A percentile compares a stretch with the other conserved stretches of the same genome.
phyloP scores from a whole-genome alignment of 1,140 invertebrate genomes.

The Hormaphis cornu region DNA sequence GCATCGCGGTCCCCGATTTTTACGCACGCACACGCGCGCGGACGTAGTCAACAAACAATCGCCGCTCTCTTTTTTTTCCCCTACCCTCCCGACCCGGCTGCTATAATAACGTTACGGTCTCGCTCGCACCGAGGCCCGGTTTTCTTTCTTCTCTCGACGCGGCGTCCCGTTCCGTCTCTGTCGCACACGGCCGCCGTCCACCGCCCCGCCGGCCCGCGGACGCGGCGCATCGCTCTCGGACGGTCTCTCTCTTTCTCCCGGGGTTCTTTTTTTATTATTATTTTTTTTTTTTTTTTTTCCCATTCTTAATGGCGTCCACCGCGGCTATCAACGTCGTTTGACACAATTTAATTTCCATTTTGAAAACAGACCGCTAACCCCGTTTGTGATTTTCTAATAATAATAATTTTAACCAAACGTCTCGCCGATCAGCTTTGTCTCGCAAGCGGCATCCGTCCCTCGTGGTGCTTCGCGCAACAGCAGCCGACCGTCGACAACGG shows the following conservation, averaged over 20 bases:
- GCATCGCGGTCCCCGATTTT: conserved; percentile 23
- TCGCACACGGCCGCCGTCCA: neutral
- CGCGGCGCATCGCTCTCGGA: neutral
- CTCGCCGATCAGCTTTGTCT: too few relatives aligned
- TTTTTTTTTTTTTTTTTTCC: neutral
- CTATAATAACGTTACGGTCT: neutral
- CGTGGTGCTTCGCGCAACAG: too few relatives aligned
- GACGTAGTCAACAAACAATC: conserved; percentile 12
- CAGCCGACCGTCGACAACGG: too few relatives aligned
- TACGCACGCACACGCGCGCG: neutral
- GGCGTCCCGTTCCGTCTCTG: neutral
- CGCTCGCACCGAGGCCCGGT: neutral
- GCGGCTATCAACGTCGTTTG: conserved; percentile 9
- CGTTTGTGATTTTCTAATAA: too few relatives aligned
- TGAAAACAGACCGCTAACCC: neutral
- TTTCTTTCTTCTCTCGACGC: neutral
- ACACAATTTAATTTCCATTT: neutral
- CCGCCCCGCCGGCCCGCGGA: neutral
- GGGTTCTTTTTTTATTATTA: neutral
- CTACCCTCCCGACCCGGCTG: neutral
- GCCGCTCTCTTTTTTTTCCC: neutral
- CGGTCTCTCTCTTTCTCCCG: neutral
- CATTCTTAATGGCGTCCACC: conserved; percentile 20
- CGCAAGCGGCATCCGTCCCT: too few relatives aligned
- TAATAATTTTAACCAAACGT: too few relatives aligned